Evolutionary conservation across 2,797 vertebrate genomes (phyloP).

Genomic region (Poeciliopsis turneri): DNA sequence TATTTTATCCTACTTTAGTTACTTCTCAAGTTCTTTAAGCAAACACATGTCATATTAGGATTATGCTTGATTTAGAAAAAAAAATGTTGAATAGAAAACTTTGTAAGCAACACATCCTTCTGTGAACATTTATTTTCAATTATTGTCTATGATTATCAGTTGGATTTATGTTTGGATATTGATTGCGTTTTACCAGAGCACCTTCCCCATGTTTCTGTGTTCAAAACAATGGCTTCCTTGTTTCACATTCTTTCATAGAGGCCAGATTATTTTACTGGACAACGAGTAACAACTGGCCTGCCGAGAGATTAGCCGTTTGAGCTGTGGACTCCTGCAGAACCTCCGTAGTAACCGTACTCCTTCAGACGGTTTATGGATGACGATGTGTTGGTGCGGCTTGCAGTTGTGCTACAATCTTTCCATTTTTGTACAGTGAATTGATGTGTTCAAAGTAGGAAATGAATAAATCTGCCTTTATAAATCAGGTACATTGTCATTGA

Average conservation of each 20-base stretch:
- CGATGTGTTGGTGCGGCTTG: background rate
- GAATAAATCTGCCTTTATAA: no score
- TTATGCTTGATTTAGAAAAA: conserved; percentile 1
- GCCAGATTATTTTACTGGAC: background rate
- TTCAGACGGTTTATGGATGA: background rate
- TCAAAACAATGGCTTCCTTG: background rate
- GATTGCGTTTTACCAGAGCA: background rate
- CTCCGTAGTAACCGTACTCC: background rate
- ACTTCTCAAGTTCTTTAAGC: background rate
- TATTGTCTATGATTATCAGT: background rate
- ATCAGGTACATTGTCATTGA: no score
- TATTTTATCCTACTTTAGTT: conserved; percentile 8
- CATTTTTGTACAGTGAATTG: background rate
- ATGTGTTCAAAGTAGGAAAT: background rate
- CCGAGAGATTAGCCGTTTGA: background rate
- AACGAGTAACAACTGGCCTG: background rate
- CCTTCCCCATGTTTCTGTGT: background rate
- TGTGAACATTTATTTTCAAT: background rate
- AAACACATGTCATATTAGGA: conserved; percentile 8
- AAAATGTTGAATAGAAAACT: background rate
- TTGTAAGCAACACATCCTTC: background rate
- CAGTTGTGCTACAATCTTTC: background rate
- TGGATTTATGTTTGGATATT: background rate
- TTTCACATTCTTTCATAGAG: background rate
- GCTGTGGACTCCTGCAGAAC: background rate